Base-by-base conservation (phyloP, 2,888 invertebrate species). In the Athalia rosae region DNA sequence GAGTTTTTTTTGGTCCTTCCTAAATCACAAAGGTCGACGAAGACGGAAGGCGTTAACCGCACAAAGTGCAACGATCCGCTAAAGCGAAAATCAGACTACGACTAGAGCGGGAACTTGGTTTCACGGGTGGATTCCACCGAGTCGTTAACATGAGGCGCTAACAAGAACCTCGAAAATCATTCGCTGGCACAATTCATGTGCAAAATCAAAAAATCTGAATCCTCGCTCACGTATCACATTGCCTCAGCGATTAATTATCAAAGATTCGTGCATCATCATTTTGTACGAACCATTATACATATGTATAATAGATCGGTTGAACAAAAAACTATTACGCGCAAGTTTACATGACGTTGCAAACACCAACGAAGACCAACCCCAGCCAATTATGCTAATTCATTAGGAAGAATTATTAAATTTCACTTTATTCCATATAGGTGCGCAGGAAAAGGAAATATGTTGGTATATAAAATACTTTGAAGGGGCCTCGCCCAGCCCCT, bases 1-100 rank as follows among this genome's bases (percentile, higher is more conserved):
- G 28, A 61, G 61, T 74, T 74, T 74, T 74, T 74, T 74, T 74
- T 74, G 61, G 61, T 9, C 74, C 48, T 74, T 74, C 61, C 74
- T 74, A 62, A 74, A 74, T 61, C 74, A 62, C 74, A 50, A 41
- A 48, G 74, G 74, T 61, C 48, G n/a, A 59, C 74, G 74, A 62
- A 74, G 74, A 74, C 48, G 43, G 61, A 74, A 41, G 41, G 74
- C 61, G 48, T 59, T 48, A 50, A 28, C 15, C 48, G 50, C 13
- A 15, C 28, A 28, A n/a, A 61, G 61, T 74, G 74, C 74, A 61
- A 41, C 74, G 74, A 74, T 74, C 61, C 74, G 48, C 74, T 59
- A 61, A 11, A 61, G 74, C 61, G 74, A 74, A 74, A 61, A 43
- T 48, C 48, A 74, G 74, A 74, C 47, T 48, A 62, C 74, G 61